Evolutionary conservation across 2,113 vertebrate genomes (phyloP).

Genomic region (Ceratotherium simum): DNA sequence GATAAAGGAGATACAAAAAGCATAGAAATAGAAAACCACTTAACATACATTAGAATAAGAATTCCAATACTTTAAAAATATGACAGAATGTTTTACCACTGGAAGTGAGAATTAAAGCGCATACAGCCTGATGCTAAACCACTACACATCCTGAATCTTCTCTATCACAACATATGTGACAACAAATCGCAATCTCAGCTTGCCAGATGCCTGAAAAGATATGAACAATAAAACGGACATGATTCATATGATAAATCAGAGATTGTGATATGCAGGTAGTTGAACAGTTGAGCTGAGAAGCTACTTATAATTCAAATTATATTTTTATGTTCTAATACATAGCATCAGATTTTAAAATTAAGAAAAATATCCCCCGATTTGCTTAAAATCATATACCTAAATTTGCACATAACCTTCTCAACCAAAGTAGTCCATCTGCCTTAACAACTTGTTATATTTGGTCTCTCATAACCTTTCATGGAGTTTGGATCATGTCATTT

Average conservation of each 20-base stretch:
- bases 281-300: slow-evolving; percentile 68
- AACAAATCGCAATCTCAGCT: slow-evolving; percentile 79
- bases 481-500: slow-evolving; percentile 81
- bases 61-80: slow-evolving; percentile 81
- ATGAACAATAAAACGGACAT: slow-evolving; percentile 74
- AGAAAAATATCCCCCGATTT: slow-evolving; percentile 79
- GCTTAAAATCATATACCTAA: slow-evolving; percentile 81
- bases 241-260: slow-evolving; percentile 63
- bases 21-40: slow-evolving; percentile 76
- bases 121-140: slow-evolving; percentile 85
- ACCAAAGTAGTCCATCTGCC: slow-evolving; percentile 84
- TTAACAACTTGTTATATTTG: slow-evolving; percentile 84
- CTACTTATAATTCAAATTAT: slow-evolving; percentile 69
- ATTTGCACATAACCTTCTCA: slow-evolving; percentile 81
- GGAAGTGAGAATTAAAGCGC: slow-evolving; percentile 87
- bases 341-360: slow-evolving; percentile 78
- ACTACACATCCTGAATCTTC: slow-evolving; percentile 84
- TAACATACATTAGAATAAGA: slow-evolving; percentile 68
- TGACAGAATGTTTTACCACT: slow-evolving; percentile 87
- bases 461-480: slow-evolving; percentile 82
- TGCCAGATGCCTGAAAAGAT: slow-evolving; percentile 84
- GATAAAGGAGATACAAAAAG: slow-evolving; percentile 46
- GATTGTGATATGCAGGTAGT: slow-evolving; percentile 78
- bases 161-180: slow-evolving; percentile 87
- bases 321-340: slow-evolving; percentile 74